A percentile compares a stretch with the other conserved stretches of the same genome.
Evolutionary conservation across 2,113 vertebrate genomes (phyloP).

Genomic region (Euleptes europaea): DNA sequence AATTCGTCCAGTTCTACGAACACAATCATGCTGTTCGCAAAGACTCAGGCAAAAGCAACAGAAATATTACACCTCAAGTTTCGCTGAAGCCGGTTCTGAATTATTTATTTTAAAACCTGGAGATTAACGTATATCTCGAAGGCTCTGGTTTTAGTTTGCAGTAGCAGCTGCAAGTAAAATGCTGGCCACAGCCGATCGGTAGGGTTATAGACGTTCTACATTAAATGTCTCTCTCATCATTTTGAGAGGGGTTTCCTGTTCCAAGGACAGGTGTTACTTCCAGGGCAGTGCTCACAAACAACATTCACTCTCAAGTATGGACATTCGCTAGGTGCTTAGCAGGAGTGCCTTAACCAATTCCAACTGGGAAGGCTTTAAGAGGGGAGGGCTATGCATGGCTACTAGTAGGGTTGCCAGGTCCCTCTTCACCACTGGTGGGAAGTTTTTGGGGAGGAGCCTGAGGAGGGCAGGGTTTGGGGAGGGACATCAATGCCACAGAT

Average conservation of each 20-base stretch:
- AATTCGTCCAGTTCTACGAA: constrained; percentile 59
- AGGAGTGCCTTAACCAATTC: neutral
- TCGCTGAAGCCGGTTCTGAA: constrained; percentile 47
- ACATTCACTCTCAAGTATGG: constrained; percentile 11
- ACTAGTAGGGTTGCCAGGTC: too few species aligned
- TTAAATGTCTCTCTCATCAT: constrained; percentile 3
- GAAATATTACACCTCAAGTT: constrained; percentile 58
- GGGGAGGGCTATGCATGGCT: too few species aligned
- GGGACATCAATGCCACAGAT: too few species aligned
- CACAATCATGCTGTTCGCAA: constrained; percentile 49
- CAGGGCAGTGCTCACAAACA: neutral
- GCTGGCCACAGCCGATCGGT: neutral
- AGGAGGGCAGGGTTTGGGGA: too few species aligned
- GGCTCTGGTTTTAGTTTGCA: constrained; percentile 21
- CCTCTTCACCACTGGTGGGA: too few species aligned
- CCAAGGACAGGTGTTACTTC: constrained; percentile 1
- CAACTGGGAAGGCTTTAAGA: too few species aligned
- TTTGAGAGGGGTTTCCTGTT: neutral
- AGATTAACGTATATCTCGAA: constrained; percentile 36
- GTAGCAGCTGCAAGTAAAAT: constrained; percentile 28
- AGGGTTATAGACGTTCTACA: neutral
- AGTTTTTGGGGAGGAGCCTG: too few species aligned
- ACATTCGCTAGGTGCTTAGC: neutral
- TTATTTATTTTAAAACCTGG: constrained; percentile 38
- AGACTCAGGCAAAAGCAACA: constrained; percentile 7